Conservation (phyloP, 2,888 invertebrate genomes). For the Serripes groenlandicus region DNA sequence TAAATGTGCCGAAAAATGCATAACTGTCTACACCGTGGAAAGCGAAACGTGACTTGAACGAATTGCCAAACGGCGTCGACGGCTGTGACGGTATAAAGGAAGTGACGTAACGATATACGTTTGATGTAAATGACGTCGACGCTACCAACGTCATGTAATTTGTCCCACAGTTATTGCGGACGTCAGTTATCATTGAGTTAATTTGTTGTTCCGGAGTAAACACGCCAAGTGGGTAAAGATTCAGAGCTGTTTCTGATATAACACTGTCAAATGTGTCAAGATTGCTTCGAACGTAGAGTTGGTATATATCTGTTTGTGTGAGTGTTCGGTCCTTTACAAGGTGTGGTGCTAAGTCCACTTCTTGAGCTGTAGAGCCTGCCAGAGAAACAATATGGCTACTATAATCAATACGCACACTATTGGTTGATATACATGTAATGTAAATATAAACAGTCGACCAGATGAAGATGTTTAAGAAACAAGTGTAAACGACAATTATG, state of each 20-base stretch:
- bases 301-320: slow-evolving; percentile 13
- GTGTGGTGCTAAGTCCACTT: slow-evolving; percentile 17
- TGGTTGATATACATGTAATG: too few species aligned
- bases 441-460: too few species aligned
- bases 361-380: slow-evolving; percentile 43
- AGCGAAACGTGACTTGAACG: slow-evolving; percentile 28
- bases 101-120: slow-evolving; percentile 76
- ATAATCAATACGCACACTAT: too few species aligned
- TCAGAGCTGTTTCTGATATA: slow-evolving; percentile 64
- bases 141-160: slow-evolving; percentile 69
- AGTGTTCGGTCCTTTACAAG: slow-evolving; percentile 14
- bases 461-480: too few species aligned
- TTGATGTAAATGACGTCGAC: slow-evolving; percentile 62
- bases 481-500: too few species aligned
- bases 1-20: slow-evolving; percentile 43
- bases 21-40: slow-evolving; percentile 49
- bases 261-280: slow-evolving; percentile 15
- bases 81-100: slow-evolving; percentile 41
- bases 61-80: slow-evolving; percentile 2
- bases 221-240: slow-evolving; percentile 65
- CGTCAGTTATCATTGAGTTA: slow-evolving; percentile 80
- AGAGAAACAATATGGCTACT: too few species aligned
- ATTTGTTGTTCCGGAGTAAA: slow-evolving; percentile 74
- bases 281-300: background rate
- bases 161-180: slow-evolving; percentile 78